Conservation (phyloP, 2,797 vertebrate genomes). For the Nannoperca obscura region DNA sequence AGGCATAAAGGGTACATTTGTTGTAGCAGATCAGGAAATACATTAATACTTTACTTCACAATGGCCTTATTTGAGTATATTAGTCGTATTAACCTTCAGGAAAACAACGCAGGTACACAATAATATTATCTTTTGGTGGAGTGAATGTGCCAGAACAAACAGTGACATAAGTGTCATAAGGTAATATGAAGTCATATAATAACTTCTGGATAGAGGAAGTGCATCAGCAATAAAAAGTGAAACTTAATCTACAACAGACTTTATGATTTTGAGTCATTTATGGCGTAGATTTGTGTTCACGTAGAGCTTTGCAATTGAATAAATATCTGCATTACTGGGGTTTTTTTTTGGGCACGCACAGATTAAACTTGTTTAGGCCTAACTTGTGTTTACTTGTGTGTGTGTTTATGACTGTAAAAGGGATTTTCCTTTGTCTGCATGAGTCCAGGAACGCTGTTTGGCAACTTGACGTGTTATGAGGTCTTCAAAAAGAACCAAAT, state of each 20-base stretch:
- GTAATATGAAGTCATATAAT: not conserved
- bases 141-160: not conserved
- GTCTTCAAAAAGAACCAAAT: constrained; percentile 70
- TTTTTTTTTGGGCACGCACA: constrained; percentile 1
- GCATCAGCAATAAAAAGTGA: not conserved
- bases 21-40: constrained; percentile 57
- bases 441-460: constrained; percentile 75
- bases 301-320: constrained; percentile 12
- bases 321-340: not conserved
- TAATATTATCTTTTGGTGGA: constrained; percentile 9
- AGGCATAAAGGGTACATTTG: constrained; percentile 73
- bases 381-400: too few species aligned
- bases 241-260: constrained; percentile 6
- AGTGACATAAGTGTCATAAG: too few species aligned
- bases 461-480: constrained; percentile 70
- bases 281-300: not conserved
- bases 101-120: constrained; percentile 21
- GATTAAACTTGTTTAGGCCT: constrained; percentile 32
- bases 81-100: constrained; percentile 27
- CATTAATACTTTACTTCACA: constrained; percentile 48
- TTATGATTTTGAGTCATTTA: constrained; percentile 28
- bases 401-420: constrained; percentile 57
- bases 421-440: constrained; percentile 70
- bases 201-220: not conserved
- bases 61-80: constrained; percentile 29